A percentile compares a stretch with the other conserved stretches of the same genome.
Conservation (phyloP, 2,888 invertebrate species). For the Cristatella mucedo region DNA sequence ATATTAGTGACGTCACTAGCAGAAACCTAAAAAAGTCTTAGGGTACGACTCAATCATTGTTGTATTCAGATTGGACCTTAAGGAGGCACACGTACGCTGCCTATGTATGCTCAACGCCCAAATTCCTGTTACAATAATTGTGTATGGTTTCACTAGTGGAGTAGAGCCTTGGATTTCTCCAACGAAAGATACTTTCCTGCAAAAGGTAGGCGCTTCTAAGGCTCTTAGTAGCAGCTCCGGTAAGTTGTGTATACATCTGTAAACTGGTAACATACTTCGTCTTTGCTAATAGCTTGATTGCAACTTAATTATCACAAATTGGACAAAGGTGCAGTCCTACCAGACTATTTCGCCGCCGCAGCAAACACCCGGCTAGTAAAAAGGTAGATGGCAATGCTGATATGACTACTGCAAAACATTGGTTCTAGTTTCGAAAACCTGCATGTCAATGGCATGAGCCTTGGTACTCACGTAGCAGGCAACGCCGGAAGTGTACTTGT, state of each 20-base stretch:
- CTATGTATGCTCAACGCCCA: too few relatives aligned
- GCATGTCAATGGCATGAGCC: conserved; percentile 24
- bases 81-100: too few relatives aligned
- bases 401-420: conserved; percentile 41
- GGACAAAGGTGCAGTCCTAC: conserved; percentile 21
- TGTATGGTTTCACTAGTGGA: conserved; percentile 83
- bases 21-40: too few relatives aligned
- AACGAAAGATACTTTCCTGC: conserved; percentile 75
- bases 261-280: too few relatives aligned
- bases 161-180: conserved; percentile 81
- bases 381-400: too few relatives aligned
- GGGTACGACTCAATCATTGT: too few relatives aligned
- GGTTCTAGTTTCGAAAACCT: conserved; percentile 16
- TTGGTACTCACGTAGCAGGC: conserved; percentile 24
- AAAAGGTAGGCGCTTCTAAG: conserved; percentile 65
- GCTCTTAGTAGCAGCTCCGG: too few relatives aligned
- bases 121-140: too few relatives aligned
- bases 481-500: conserved; percentile 17
- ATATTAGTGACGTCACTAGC: too few relatives aligned
- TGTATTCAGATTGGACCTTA: too few relatives aligned
- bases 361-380: conserved; percentile 75
- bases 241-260: too few relatives aligned
- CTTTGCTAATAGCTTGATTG: too few relatives aligned
- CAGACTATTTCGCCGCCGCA: conserved; percentile 65
- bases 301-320: conserved; percentile 20